These are phyloP conservation scores for Acleris literana DNA, from an alignment of 2,888 invertebrate species.

Conservation along the genomic window DNA sequence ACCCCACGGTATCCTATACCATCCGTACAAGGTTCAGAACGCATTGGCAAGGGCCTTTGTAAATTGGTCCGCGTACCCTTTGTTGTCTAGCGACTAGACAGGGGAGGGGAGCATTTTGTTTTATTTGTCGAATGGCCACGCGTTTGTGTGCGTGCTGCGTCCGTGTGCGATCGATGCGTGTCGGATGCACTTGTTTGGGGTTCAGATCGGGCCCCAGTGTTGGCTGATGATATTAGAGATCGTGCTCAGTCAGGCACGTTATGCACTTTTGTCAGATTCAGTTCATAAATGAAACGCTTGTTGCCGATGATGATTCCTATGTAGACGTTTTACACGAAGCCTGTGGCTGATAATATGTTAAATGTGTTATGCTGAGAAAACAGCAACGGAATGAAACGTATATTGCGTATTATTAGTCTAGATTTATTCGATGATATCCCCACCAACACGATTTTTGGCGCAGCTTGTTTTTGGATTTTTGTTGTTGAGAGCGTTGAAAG, in stretches of 20 bases:
- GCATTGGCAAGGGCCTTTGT: conserved; percentile 37
- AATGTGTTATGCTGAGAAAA: too few species aligned
- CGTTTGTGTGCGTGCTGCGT: conserved; percentile 45
- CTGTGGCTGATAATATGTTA: too few species aligned
- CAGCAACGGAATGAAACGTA: too few species aligned
- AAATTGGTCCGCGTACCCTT: conserved; percentile 66
- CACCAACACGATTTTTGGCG: too few species aligned
- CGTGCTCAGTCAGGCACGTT: neutral
- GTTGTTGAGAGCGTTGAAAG: too few species aligned
- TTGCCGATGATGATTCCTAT: too few species aligned
- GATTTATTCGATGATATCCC: too few species aligned
- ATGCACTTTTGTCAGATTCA: neutral
- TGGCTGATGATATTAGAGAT: conserved; percentile 15
- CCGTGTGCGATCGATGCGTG: conserved; percentile 53
- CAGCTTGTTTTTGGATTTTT: too few species aligned
- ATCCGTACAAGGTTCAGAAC: conserved; percentile 45
- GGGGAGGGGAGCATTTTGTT: conserved; percentile 71
- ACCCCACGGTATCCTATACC: conserved; percentile 37
- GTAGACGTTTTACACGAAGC: too few species aligned
- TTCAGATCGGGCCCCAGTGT: conserved; percentile 25
- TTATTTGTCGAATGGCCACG: conserved; percentile 68
- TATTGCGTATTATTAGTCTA: too few species aligned
- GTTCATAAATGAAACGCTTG: neutral
- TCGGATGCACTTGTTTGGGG: conserved; percentile 51
- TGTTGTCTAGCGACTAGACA: conserved; percentile 79